phyloP scores from a whole-genome alignment of 2,888 invertebrate genomes.

The Brenthis ino region DNA sequence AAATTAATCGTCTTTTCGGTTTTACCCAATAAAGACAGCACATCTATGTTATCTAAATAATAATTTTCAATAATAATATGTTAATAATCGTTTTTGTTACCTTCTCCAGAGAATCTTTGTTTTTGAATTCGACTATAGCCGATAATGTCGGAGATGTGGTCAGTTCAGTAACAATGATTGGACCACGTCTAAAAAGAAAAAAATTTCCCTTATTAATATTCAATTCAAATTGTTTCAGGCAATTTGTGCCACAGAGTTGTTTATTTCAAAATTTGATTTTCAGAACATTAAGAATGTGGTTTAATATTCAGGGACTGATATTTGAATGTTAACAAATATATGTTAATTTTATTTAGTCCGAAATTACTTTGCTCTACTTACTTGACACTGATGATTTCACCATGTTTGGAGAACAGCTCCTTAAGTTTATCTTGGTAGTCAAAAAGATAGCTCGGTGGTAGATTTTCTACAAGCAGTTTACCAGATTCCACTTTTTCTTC shows the following conservation, averaged over 20 bases:
- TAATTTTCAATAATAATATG: slow-evolving; percentile 53
- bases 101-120: slow-evolving; percentile 82
- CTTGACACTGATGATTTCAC: slow-evolving; percentile 71
- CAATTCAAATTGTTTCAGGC: slow-evolving; percentile 59
- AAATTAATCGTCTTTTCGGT: slow-evolving; percentile 47
- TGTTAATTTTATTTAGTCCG: slow-evolving; percentile 41
- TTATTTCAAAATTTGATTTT: slow-evolving; percentile 26
- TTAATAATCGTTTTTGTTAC: slow-evolving; percentile 78
- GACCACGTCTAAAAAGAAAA: slow-evolving; percentile 83
- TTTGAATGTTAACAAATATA: slow-evolving; percentile 75
- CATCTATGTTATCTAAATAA: slow-evolving; percentile 47
- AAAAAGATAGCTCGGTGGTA: slow-evolving; percentile 73
- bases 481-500: slow-evolving; percentile 77
- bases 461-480: slow-evolving; percentile 76
- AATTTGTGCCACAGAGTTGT: slow-evolving; percentile 59
- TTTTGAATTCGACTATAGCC: slow-evolving; percentile 82
- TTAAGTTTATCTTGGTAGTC: slow-evolving; percentile 79
- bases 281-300: slow-evolving; percentile 27
- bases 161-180: slow-evolving; percentile 82
- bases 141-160: slow-evolving; percentile 82
- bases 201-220: slow-evolving; percentile 77
- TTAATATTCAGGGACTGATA: slow-evolving; percentile 67
- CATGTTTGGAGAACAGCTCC: slow-evolving; percentile 75
- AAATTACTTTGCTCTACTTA: slow-evolving; percentile 51
- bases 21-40: slow-evolving; percentile 45